Percentiles rank a stretch among this genome's conserved stretches.
Conservation (phyloP, 30 jellyfish, hydroid and myxozoan genomes). For the Hydractinia symbiolongicarpus region DNA sequence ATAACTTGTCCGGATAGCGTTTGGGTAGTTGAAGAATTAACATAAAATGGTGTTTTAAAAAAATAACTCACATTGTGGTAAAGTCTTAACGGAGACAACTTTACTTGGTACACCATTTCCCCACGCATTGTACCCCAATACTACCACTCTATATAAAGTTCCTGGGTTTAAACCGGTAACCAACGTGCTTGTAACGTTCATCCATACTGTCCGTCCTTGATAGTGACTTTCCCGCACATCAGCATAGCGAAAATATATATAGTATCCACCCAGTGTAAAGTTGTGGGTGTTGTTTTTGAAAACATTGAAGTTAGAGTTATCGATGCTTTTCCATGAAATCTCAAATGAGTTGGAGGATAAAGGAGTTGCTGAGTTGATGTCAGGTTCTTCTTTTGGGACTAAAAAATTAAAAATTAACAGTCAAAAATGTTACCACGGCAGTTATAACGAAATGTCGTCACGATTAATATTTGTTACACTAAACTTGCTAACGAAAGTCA, state of each 20-base stretch:
- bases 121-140: constrained; percentile 8
- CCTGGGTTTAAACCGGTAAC: not conserved
- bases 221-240: not conserved
- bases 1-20: too few species aligned
- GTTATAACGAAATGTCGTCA: too few species aligned
- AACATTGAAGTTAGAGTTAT: not conserved
- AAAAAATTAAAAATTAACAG: not conserved
- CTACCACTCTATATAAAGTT: not conserved
- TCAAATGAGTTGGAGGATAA: not conserved
- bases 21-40: too few species aligned
- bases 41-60: too few species aligned
- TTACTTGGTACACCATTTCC: constrained; percentile 10
- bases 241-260: not conserved
- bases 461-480: too few species aligned
- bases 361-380: not conserved
- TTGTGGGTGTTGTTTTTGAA: too few species aligned
- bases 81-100: not conserved
- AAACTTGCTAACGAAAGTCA: not conserved
- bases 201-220: not conserved
- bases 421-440: too few species aligned
- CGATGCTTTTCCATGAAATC: not conserved
- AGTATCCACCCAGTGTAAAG: not conserved
- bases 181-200: not conserved
- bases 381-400: constrained; percentile 6
- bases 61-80: not conserved